These are phyloP conservation scores for Adelges cooleyi DNA, from an alignment of 1,140 invertebrate species.

Conservation along the genomic window DNA sequence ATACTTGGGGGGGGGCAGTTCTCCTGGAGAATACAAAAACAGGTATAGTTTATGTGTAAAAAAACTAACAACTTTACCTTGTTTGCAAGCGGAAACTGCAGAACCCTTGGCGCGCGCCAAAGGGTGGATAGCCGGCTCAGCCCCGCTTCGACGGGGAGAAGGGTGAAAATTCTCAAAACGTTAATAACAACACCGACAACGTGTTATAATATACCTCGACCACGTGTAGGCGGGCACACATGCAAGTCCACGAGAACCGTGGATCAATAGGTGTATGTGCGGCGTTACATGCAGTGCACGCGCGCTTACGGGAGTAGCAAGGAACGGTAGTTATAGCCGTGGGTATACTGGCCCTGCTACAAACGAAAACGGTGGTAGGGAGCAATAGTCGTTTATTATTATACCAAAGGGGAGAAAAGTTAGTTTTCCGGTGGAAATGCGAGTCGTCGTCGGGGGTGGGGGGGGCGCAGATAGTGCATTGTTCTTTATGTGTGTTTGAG, in stretches of 20 bases:
- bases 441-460: background rate
- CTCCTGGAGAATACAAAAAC: too few relatives aligned
- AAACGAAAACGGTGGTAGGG: background rate
- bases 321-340: background rate
- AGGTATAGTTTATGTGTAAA: too few relatives aligned
- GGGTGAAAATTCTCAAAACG: too few relatives aligned
- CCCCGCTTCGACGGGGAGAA: too few relatives aligned
- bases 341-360: background rate
- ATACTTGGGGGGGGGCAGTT: too few relatives aligned
- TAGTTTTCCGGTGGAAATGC: slow-evolving; percentile 8
- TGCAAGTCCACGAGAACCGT: background rate
- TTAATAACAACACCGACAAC: too few relatives aligned
- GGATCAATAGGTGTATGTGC: background rate
- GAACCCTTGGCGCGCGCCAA: too few relatives aligned
- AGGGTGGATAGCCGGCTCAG: too few relatives aligned
- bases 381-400: slow-evolving; percentile 24
- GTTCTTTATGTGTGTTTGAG: slow-evolving; percentile 15
- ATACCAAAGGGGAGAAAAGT: slow-evolving; percentile 21
- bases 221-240: background rate
- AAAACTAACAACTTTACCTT: too few relatives aligned
- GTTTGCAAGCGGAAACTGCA: too few relatives aligned
- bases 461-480: background rate
- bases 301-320: background rate
- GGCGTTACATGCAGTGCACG: background rate
- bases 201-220: too few relatives aligned